A percentile compares a stretch with the other conserved stretches of the same genome.
Evolutionary conservation across 2,797 vertebrate genomes (phyloP).

Genomic region (Todus mexicanus): DNA sequence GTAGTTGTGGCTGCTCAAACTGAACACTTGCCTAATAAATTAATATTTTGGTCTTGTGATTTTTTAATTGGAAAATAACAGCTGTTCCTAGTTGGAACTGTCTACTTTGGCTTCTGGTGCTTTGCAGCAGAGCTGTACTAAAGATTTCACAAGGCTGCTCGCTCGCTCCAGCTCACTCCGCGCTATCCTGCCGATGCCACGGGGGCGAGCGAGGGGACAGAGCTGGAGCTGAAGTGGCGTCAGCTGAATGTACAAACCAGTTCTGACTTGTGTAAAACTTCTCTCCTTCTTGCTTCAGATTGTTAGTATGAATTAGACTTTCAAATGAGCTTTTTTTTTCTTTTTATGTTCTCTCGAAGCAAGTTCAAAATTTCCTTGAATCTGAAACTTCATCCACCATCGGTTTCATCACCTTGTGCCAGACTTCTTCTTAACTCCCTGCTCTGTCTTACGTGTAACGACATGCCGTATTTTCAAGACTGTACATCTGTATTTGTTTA

Average conservation of each 20-base stretch:
- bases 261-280: not conserved
- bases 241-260: not conserved
- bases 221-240: not conserved
- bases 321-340: not conserved
- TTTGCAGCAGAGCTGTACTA: not conserved
- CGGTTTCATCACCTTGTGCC: not conserved
- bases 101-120: constrained; percentile 21
- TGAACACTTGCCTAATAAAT: constrained; percentile 64
- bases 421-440: not conserved
- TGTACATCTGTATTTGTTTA: not conserved
- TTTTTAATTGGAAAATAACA: constrained; percentile 71
- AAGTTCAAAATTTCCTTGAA: not conserved
- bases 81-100: constrained; percentile 63
- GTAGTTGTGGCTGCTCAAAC: constrained; percentile 29
- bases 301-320: not conserved
- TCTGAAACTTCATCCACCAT: not conserved
- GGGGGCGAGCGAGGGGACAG: not conserved
- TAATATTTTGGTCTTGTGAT: constrained; percentile 69
- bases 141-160: constrained; percentile 15
- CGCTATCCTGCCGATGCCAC: fast-evolving
- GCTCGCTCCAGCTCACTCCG: not conserved
- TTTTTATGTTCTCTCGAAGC: not conserved
- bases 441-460: fast-evolving
- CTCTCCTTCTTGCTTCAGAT: not conserved
- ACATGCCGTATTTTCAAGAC: not conserved